Evolutionary conservation across 2,113 vertebrate genomes (phyloP).

Genomic region (Calyptomena viridis): DNA sequence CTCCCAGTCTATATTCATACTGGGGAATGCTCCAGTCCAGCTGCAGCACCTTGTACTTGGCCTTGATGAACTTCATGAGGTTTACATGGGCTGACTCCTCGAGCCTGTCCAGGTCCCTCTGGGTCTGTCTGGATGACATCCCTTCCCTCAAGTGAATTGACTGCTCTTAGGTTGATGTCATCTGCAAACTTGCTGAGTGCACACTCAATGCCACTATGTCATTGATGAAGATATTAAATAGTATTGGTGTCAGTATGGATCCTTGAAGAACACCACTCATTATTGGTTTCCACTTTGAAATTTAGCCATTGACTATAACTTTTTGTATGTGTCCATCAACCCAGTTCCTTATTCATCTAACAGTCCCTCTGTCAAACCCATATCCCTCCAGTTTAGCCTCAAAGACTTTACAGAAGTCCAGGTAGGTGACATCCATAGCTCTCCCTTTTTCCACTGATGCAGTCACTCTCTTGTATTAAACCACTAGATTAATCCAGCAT

Average conservation of each 20-base stretch:
- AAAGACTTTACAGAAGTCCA: neutral
- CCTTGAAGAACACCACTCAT: neutral
- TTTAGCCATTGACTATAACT: neutral
- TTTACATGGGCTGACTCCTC: accelerated
- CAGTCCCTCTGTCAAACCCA: neutral
- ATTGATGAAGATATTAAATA: neutral
- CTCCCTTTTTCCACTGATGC: neutral
- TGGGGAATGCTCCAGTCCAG: neutral
- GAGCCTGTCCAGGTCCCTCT: neutral
- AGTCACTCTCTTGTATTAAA: neutral
- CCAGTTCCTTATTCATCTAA: neutral
- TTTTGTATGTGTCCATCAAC: neutral
- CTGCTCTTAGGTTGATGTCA: neutral
- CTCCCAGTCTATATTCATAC: neutral
- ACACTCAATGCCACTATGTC: neutral
- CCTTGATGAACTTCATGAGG: neutral
- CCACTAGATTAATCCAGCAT: neutral
- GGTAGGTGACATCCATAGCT: neutral
- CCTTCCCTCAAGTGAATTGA: neutral
- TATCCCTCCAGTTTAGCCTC: neutral
- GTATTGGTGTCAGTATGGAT: neutral
- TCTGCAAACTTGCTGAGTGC: neutral
- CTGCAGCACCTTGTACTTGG: neutral
- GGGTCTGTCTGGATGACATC: neutral
- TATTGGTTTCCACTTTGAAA: neutral